Base-by-base conservation (phyloP, 1,140 invertebrate genomes). In the Conus ventricosus region DNA sequence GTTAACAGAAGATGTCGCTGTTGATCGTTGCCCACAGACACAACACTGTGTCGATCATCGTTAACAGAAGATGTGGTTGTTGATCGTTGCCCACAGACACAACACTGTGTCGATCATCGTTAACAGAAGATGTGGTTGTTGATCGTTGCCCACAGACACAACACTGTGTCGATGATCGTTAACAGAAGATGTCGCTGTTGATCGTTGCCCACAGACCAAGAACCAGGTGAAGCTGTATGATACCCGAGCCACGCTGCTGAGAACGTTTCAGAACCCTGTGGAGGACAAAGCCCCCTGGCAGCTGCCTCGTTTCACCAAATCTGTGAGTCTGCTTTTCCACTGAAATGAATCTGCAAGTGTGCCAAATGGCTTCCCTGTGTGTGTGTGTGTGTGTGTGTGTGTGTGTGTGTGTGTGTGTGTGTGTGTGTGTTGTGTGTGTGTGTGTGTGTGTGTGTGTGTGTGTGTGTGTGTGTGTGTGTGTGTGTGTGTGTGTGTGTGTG, bases 181-280 rank as follows among this genome's bases (percentile, higher is more conserved):
- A 25, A 80, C 27, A 80, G 11, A 13, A 80, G 15, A 2, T 53
- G 13, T 83, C 20, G 39, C 27, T 83, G 23, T 13, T 5, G 23
- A 39, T 80, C 23, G 25, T 39, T 80, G 15, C 13, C 55, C 55
- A 57, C 83, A 84, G 83, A 60, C n/a, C n/a, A 85, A 85, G 84
- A 85, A 85, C 20, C 17, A n/a, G 20, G 7, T 39, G 55, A 60
- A 60, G 55, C 6, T 94, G 0, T 93, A 94, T 86, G 92, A 93
- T 57, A 95, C 94, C 7, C 88, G 93, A 87, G 93, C 94, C 17
- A 92, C 92, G 0, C 85, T 94, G 51, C 89, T 95, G 81, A 90
- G 93, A 82, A 93, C 92, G 0, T 94, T 93, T 88, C 94, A 95
- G 88, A 93, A 94, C 80, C 94, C 94, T n/a, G 94, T 95, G 25